A percentile compares a stretch with the other conserved stretches of the same genome.
Conservation (phyloP, 2,888 invertebrate genomes). For the Apamea anceps region DNA sequence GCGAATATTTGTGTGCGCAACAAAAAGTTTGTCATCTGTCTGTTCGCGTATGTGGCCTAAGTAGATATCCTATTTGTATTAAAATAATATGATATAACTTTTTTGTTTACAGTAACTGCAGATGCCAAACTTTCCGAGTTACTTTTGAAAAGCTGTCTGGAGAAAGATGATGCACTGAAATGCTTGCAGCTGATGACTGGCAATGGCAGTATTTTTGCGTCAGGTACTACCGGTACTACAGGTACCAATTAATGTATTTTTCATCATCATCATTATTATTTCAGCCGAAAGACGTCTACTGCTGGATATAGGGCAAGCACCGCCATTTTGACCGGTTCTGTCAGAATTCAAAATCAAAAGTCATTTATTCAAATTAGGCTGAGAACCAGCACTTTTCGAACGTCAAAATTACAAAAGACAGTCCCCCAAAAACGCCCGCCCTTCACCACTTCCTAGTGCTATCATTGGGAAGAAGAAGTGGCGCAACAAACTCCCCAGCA, state of each 20-base stretch:
- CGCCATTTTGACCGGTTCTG: neutral
- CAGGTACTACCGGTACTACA: too few relatives aligned
- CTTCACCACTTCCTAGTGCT: too few relatives aligned
- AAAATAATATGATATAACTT: neutral
- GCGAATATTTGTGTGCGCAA: neutral
- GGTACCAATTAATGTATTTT: slow-evolving; percentile 56
- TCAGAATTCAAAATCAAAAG: too few relatives aligned
- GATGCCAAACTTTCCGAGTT: slow-evolving; percentile 70
- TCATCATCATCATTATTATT: neutral
- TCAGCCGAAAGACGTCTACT: neutral
- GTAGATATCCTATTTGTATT: neutral
- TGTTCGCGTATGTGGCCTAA: neutral
- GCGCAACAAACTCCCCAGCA: too few relatives aligned
- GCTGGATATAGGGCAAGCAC: neutral
- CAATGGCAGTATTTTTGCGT: slow-evolving; percentile 73
- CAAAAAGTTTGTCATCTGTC: neutral
- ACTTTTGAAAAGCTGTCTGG: slow-evolving; percentile 71
- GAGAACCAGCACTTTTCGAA: too few relatives aligned
- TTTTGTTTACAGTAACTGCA: slow-evolving; percentile 64
- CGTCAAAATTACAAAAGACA: too few relatives aligned
- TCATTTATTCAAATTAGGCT: too few relatives aligned
- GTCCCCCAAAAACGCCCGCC: too few relatives aligned
- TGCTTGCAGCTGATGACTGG: slow-evolving; percentile 57
- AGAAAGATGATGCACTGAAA: slow-evolving; percentile 71
- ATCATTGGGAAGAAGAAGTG: too few relatives aligned